Percentiles rank a stretch among this genome's conserved stretches.
Evolutionary conservation across 2,113 vertebrate genomes (phyloP).

Genomic region (Turdus rufiventris): DNA sequence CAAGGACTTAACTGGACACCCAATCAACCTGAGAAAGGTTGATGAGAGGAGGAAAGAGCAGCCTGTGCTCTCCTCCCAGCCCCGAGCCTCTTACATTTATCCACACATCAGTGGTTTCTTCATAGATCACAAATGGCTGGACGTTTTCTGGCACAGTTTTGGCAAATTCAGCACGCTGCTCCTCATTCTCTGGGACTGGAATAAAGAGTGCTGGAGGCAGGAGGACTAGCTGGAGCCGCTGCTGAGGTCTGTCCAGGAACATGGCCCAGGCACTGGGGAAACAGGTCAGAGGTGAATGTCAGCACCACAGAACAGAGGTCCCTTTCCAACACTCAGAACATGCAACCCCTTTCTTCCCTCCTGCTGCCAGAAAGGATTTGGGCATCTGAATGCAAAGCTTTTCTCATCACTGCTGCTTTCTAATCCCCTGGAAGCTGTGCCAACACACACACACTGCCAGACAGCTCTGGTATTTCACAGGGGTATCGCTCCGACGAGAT

Average conservation of each 20-base stretch:
- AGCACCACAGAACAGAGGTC: not conserved
- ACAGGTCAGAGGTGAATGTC: not conserved
- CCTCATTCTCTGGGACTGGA: constrained; percentile 77
- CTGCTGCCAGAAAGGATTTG: not conserved
- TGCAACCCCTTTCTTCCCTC: not conserved
- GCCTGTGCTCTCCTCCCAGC: not conserved
- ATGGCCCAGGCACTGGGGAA: constrained; percentile 89
- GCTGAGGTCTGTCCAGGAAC: constrained; percentile 92
- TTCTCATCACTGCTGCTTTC: not conserved
- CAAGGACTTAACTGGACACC: not conserved
- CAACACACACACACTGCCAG: constrained; percentile 6
- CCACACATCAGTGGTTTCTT: constrained; percentile 94
- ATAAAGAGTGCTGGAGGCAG: constrained; percentile 89
- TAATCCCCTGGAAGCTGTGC: constrained; percentile 28
- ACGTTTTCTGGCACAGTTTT: constrained; percentile 78
- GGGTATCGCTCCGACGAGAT: not conserved
- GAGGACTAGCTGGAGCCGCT: constrained; percentile 87
- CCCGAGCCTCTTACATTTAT: constrained; percentile 82
- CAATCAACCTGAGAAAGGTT: not conserved
- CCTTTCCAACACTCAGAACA: not conserved
- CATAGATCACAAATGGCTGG: constrained; percentile 90
- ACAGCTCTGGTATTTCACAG: not conserved
- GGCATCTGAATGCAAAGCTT: constrained; percentile 46
- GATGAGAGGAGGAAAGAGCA: not conserved
- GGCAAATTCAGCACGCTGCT: constrained; percentile 79